These are phyloP conservation scores for Bryconaethiops microstoma DNA, from an alignment of 2,797 vertebrate species.

Conservation along the genomic window DNA sequence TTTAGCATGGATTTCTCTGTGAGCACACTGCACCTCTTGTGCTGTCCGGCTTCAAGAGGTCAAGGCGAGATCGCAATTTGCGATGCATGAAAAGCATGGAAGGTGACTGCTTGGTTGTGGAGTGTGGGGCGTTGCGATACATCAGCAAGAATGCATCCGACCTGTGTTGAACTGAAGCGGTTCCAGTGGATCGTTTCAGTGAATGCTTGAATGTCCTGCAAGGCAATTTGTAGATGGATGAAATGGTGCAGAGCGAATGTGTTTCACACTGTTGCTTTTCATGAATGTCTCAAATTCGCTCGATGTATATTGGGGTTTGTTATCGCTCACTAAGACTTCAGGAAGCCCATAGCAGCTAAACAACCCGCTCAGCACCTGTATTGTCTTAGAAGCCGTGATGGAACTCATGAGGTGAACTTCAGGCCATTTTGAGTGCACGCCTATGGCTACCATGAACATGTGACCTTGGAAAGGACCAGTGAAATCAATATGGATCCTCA, in stretches of 20 bases:
- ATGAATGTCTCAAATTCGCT: slow-evolving; percentile 9
- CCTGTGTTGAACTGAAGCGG: not conserved
- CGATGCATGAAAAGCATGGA: not conserved
- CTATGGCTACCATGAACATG: slow-evolving; percentile 14
- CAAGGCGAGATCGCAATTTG: not conserved
- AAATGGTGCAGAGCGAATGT: slow-evolving; percentile 14
- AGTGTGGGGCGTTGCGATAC: not conserved
- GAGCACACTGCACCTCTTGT: not conserved
- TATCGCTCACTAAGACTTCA: slow-evolving; percentile 32
- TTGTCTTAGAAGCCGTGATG: slow-evolving; percentile 5
- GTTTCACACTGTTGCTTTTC: slow-evolving; percentile 11
- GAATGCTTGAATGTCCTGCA: slow-evolving; percentile 5
- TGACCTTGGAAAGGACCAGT: not conserved
- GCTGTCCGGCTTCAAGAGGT: not conserved
- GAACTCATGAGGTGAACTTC: slow-evolving; percentile 8
- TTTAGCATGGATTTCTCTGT: not conserved
- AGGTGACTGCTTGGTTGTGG: slow-evolving; percentile 8
- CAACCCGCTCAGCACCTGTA: slow-evolving; percentile 15
- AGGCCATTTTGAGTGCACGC: slow-evolving; percentile 17
- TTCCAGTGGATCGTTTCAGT: not conserved
- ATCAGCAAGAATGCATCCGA: slow-evolving; percentile 1
- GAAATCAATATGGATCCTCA: slow-evolving; percentile 19
- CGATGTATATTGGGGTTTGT: slow-evolving; percentile 13
- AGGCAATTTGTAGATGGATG: slow-evolving; percentile 24
- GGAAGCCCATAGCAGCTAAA: slow-evolving; percentile 15